Conservation (phyloP, 2,888 invertebrate genomes). For the Coelinius sp. region DNA sequence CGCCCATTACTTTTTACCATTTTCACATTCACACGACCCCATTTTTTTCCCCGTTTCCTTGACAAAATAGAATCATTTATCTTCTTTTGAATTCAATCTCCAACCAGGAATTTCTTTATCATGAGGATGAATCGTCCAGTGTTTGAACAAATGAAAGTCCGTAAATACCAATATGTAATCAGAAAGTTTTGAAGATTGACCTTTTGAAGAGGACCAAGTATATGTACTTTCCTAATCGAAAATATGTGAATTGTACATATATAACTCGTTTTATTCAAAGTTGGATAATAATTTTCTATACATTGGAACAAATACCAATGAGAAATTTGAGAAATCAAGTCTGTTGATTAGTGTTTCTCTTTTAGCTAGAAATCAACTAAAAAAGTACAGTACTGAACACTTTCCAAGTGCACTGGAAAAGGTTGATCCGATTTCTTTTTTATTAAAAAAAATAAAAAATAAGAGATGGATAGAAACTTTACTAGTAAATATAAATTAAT, state of each 20-base stretch:
- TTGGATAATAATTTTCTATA: background rate
- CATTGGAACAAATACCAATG: conserved; percentile 1
- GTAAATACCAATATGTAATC: too few species aligned
- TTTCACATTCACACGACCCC: background rate
- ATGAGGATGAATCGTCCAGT: too few species aligned
- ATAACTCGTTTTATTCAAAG: background rate
- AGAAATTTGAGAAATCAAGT: conserved; percentile 12
- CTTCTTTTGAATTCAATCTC: background rate
- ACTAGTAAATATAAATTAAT: background rate
- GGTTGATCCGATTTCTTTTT: conserved; percentile 21
- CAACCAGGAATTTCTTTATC: too few species aligned
- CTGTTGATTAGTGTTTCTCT: conserved; percentile 24
- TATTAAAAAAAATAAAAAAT: background rate
- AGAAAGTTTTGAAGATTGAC: too few species aligned
- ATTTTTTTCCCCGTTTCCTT: background rate
- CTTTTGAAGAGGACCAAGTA: too few species aligned
- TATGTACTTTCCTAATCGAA: too few species aligned
- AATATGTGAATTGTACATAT: too few species aligned
- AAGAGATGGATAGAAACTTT: background rate
- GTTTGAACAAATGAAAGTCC: too few species aligned
- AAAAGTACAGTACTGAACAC: conserved; percentile 37
- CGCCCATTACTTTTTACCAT: background rate
- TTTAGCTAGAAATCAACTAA: conserved; percentile 35
- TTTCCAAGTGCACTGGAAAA: conserved; percentile 45
- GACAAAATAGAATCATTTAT: background rate